These are phyloP conservation scores for Nylanderia fulva DNA, from an alignment of 1,140 invertebrate genomes.

Conservation along the genomic window DNA sequence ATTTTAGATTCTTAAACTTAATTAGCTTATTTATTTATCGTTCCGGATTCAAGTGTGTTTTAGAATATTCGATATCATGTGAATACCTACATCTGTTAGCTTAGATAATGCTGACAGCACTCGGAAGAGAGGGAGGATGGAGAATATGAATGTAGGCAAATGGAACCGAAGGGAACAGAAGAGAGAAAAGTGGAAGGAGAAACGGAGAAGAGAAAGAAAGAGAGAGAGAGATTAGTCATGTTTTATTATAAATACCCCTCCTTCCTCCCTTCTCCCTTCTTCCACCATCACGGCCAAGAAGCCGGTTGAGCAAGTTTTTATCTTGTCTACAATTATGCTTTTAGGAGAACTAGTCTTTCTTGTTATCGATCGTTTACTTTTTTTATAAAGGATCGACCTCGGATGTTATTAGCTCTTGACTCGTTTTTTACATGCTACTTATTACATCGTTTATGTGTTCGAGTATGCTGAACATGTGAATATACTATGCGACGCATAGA, in stretches of 20 bases:
- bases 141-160: slow-evolving; percentile 42
- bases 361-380: slow-evolving; percentile 55
- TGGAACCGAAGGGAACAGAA: slow-evolving; percentile 38
- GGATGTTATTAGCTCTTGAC: slow-evolving; percentile 41
- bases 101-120: slow-evolving; percentile 73
- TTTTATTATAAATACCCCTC: slow-evolving; percentile 73
- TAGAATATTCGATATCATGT: slow-evolving; percentile 70
- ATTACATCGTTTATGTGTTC: slow-evolving; percentile 42
- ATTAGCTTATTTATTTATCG: slow-evolving; percentile 66
- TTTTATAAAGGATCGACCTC: slow-evolving; percentile 43
- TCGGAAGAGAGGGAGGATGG: slow-evolving; percentile 12
- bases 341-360: slow-evolving; percentile 55
- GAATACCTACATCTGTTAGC: slow-evolving; percentile 73
- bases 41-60: slow-evolving; percentile 65
- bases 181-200: slow-evolving; percentile 23
- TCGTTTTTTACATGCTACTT: slow-evolving; percentile 25
- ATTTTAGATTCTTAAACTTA: slow-evolving; percentile 70
- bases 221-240: slow-evolving; percentile 70
- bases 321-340: slow-evolving; percentile 59
- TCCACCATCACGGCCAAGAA: slow-evolving; percentile 53
- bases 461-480: neutral
- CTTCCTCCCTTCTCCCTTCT: no score
- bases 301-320: slow-evolving; percentile 64
- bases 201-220: neutral
- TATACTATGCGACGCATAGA: neutral